Conservation (phyloP, 2,797 vertebrate species). For the Heterohyrax brucei region DNA sequence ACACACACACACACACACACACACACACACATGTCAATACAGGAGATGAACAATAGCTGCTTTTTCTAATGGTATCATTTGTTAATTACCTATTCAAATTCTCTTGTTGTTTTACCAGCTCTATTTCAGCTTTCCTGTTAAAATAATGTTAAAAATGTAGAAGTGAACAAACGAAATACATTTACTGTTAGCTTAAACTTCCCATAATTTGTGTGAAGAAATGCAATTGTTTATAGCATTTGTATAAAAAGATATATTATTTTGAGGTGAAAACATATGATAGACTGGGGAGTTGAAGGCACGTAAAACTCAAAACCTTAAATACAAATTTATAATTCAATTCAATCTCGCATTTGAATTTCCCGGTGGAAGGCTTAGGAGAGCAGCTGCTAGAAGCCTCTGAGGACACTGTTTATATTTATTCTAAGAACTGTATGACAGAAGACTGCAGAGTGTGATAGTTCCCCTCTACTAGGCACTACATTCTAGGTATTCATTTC, state of each 20-base stretch:
- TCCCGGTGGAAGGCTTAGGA: background rate
- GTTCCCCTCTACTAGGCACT: background rate
- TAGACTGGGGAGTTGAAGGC: background rate
- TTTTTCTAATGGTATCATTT: background rate
- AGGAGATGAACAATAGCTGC: background rate
- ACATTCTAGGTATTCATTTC: background rate
- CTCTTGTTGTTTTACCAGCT: background rate
- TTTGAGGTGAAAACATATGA: constrained; percentile 12
- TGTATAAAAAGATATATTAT: constrained; percentile 4
- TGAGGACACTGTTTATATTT: background rate
- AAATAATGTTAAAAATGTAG: background rate
- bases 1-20: background rate
- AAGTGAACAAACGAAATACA: constrained; percentile 27
- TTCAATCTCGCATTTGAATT: background rate
- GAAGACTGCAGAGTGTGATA: background rate
- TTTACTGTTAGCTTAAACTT: background rate
- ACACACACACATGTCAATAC: background rate
- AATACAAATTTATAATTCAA: background rate
- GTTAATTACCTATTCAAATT: constrained; percentile 5
- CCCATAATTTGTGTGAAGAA: background rate
- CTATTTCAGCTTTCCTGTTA: background rate
- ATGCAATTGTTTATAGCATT: constrained; percentile 17
- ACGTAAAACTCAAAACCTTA: background rate
- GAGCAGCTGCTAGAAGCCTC: background rate
- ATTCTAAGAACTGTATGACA: background rate